A percentile compares a stretch with the other conserved stretches of the same genome.
Evolutionary conservation across 2,888 invertebrate genomes (phyloP).

Genomic region (Chirona hameri): DNA sequence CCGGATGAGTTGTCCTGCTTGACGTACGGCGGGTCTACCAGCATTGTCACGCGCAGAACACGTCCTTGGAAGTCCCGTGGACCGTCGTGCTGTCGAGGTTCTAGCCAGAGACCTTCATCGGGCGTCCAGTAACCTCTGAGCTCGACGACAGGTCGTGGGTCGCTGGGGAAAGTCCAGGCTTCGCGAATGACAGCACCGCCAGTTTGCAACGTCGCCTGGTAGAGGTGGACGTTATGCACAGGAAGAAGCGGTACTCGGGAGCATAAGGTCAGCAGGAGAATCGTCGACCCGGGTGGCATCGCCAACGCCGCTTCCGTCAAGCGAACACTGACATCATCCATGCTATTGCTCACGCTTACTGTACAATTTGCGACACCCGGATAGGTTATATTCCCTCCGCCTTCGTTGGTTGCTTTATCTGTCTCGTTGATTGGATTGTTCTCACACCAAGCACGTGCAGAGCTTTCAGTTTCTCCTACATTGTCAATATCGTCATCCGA

Average conservation of each 20-base stretch:
- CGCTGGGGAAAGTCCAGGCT: background rate
- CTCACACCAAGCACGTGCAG: too few relatives aligned
- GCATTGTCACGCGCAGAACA: background rate
- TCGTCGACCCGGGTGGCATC: background rate
- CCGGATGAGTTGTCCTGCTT: background rate
- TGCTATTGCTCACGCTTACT: too few relatives aligned
- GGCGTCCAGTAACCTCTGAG: background rate
- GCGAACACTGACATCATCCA: too few relatives aligned
- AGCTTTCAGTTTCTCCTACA: too few relatives aligned
- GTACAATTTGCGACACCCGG: too few relatives aligned
- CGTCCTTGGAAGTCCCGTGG: constrained; percentile 9
- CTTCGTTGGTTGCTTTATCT: too few relatives aligned
- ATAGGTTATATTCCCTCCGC: too few relatives aligned
- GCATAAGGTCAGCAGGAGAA: background rate
- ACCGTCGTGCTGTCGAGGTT: background rate
- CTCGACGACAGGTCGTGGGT: background rate
- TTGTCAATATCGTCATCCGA: too few relatives aligned
- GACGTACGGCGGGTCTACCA: background rate
- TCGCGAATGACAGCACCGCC: background rate
- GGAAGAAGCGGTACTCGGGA: background rate
- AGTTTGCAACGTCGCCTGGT: background rate
- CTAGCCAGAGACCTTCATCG: background rate
- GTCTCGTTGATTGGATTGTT: too few relatives aligned
- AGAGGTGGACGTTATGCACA: background rate
- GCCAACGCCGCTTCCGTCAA: background rate